Evolutionary conservation across 92 coral and sea anemone genomes (phyloP), one percentile per base, ranked within the genome.

Genomic region (Phymanthus crucifer): DNA sequence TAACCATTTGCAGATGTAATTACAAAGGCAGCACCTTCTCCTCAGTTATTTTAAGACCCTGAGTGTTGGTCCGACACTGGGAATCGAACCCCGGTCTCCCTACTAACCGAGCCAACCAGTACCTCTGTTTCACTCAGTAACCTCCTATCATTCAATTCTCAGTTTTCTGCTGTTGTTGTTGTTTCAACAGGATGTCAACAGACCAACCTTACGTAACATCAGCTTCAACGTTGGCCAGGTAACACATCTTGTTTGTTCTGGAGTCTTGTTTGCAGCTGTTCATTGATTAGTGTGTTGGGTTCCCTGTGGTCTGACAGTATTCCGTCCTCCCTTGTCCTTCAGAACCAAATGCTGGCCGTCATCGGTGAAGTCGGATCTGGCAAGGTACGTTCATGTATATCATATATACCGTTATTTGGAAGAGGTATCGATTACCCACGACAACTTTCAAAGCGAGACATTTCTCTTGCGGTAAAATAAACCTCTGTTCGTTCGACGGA

Each of bases 301-400:
- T 54, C 29, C 64, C 29, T 21, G 68, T 27, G 14, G 6, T 12
- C 29, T n/a, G 11, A n/a, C n/a, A n/a, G n/a, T n/a, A n/a, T n/a
- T n/a, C n/a, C n/a, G n/a, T n/a, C n/a, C n/a, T n/a, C 50, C 7
- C 12, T 40, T 47, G 1, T 50, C 46, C 29, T 48, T 52, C 40
- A 82, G 79, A 65, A 65, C 57, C 73, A 56, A n/a, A 40, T 82
- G 70, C 43, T 82, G 46, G 78, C 86, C 13, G 50, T 82, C 47
- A 57, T 82, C 8, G 86, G 86, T 14, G 86, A 73, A 40, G 46
- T 82, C 29, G 86, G 86, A 74, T 73, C 86, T 24, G 86, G 86
- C 40, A 82, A 82, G 86, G 86, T 82, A 21, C 35, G 52, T 35
- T 19, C 14, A 8, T 43, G 43, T 38, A 38, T 17, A n/a, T n/a